These are phyloP conservation scores for Varroa destructor DNA, from an alignment of 1,140 invertebrate genomes.

Conservation along the genomic window DNA sequence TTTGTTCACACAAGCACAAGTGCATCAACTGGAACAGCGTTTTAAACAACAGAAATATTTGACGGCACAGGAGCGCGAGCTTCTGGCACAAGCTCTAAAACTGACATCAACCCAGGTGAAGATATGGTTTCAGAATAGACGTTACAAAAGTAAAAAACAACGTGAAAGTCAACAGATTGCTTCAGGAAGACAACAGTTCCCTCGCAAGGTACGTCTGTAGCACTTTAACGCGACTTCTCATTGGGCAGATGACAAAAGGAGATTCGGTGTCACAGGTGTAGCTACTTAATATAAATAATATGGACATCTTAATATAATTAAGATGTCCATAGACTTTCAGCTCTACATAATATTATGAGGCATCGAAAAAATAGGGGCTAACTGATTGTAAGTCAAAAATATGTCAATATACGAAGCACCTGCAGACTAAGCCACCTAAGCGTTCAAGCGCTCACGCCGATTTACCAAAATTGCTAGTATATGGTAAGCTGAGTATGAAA, in stretches of 20 bases:
- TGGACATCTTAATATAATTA: too few relatives aligned
- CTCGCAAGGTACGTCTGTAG: slow-evolving; percentile 16
- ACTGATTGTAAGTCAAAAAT: too few relatives aligned
- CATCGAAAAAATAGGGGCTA: too few relatives aligned
- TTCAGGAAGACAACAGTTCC: slow-evolving; percentile 18
- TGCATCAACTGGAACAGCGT: slow-evolving; percentile 45
- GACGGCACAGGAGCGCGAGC: slow-evolving; percentile 47
- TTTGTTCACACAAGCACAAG: slow-evolving; percentile 47
- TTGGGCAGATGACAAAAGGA: not conserved
- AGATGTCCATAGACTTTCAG: too few relatives aligned
- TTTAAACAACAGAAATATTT: slow-evolving; percentile 48
- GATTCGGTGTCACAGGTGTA: too few relatives aligned
- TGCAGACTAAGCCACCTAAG: too few relatives aligned
- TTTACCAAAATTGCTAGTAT: too few relatives aligned
- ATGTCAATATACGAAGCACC: too few relatives aligned
- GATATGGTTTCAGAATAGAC: slow-evolving; percentile 45
- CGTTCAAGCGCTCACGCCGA: too few relatives aligned
- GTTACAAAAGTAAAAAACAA: slow-evolving; percentile 45
- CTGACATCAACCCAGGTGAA: slow-evolving; percentile 39
- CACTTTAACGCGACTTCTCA: not conserved
- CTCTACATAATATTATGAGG: too few relatives aligned
- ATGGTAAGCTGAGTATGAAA: too few relatives aligned
- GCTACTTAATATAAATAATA: too few relatives aligned
- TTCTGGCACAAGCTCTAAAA: slow-evolving; percentile 43
- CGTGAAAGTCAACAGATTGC: slow-evolving; percentile 30